Conservation (phyloP, 2,888 invertebrate species). For the Isoperla grammatica region DNA sequence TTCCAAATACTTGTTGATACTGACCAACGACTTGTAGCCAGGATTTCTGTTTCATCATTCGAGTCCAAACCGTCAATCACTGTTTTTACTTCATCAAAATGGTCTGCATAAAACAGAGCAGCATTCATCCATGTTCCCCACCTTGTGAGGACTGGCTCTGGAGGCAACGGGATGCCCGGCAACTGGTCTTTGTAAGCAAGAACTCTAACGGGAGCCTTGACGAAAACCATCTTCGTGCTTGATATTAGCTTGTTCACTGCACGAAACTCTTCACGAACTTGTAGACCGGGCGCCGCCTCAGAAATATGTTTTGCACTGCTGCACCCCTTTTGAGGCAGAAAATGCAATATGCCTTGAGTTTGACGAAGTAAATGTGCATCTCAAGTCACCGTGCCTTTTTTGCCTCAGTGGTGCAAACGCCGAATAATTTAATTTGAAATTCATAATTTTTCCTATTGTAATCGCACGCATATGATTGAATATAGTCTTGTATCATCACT, state of each 20-base stretch:
- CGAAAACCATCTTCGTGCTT: conserved; percentile 35
- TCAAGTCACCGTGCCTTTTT: too few relatives aligned
- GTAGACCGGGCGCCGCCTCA: too few relatives aligned
- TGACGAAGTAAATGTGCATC: too few relatives aligned
- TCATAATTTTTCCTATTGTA: too few relatives aligned
- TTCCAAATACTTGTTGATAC: not conserved
- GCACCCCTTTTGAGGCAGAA: too few relatives aligned
- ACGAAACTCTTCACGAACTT: conserved; percentile 32
- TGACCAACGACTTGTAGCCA: not conserved
- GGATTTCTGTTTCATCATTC: not conserved
- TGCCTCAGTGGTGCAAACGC: too few relatives aligned
- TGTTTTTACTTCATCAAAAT: conserved; percentile 30
- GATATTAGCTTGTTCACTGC: conserved; percentile 35
- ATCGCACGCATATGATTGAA: too few relatives aligned
- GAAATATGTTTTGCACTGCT: too few relatives aligned
- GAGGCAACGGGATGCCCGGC: conserved; percentile 35
- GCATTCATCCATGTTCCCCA: conserved; percentile 38
- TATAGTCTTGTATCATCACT: too few relatives aligned
- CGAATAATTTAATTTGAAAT: too few relatives aligned
- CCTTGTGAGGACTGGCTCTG: conserved; percentile 36
- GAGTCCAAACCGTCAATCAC: too few relatives aligned
- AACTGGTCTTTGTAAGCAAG: conserved; percentile 36
- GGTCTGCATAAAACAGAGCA: conserved; percentile 33
- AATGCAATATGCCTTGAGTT: too few relatives aligned
- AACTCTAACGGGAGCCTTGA: conserved; percentile 34